phyloP scores from a whole-genome alignment of 2,113 vertebrate species.

The Pavo muticus region DNA sequence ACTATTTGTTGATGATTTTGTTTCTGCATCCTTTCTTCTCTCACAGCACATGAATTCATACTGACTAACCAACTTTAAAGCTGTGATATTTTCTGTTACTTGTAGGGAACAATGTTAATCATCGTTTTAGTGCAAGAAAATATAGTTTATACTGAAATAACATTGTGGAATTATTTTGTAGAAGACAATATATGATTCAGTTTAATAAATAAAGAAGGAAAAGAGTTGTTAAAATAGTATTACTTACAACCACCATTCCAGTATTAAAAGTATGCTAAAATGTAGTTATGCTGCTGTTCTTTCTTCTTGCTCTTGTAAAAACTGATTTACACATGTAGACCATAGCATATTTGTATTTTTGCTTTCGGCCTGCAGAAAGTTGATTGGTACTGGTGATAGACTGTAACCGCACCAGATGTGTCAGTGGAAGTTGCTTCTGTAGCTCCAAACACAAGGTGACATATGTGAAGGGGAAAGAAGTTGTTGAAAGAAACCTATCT shows the following conservation, averaged over 20 bases:
- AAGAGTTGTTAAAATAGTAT: background rate
- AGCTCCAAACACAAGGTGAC: background rate
- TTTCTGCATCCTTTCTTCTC: background rate
- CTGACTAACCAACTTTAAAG: background rate
- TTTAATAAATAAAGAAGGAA: background rate
- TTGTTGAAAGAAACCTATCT: no score
- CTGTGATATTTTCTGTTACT: background rate
- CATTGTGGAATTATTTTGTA: background rate
- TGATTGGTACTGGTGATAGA: no score
- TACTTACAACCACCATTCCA: background rate
- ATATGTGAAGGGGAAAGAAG: background rate
- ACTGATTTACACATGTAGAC: background rate
- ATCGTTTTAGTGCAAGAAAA: background rate
- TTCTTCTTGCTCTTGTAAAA: background rate
- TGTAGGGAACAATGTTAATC: background rate
- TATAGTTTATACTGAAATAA: background rate
- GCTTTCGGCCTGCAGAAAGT: rapidly evolving
- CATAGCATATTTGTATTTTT: background rate
- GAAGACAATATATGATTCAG: background rate
- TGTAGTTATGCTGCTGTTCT: background rate
- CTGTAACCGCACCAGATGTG: background rate
- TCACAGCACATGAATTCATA: rapidly evolving
- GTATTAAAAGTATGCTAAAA: background rate
- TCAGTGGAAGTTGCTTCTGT: background rate
- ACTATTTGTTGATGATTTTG: background rate